These are phyloP conservation scores for Syrphus vitripennis DNA, from an alignment of 2,888 invertebrate species.

Conservation along the genomic window DNA sequence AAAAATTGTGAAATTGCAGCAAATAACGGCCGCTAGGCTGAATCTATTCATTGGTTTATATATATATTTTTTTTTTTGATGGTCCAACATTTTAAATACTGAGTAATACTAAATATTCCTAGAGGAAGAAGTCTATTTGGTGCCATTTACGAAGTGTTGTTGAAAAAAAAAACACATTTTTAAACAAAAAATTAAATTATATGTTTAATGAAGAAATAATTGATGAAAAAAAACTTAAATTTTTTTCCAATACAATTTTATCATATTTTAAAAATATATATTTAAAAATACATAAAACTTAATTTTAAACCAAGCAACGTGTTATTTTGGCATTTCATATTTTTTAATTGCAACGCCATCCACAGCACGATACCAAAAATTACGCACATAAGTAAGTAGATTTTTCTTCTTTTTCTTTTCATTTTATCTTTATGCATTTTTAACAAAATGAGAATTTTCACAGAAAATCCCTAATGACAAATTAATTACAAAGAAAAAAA, in stretches of 20 bases:
- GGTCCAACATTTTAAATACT: too few species aligned
- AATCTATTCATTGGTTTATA: too few species aligned
- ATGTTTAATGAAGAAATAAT: conserved; percentile 51
- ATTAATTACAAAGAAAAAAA: conserved; percentile 25
- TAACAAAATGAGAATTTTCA: conserved; percentile 73
- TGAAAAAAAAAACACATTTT: too few species aligned
- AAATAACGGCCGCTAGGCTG: too few species aligned
- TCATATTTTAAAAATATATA: conserved; percentile 39
- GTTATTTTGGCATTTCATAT: conserved; percentile 30
- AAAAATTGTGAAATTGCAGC: too few species aligned
- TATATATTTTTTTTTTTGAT: too few species aligned
- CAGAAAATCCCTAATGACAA: conserved; percentile 73
- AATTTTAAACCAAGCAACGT: conserved; percentile 52
- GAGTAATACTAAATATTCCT: too few species aligned
- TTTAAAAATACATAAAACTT: conserved; percentile 27
- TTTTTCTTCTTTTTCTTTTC: conserved; percentile 1
- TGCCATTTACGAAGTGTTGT: too few species aligned
- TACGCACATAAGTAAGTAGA: conserved; percentile 19
- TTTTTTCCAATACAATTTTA: conserved; percentile 53
- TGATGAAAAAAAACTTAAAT: conserved; percentile 22
- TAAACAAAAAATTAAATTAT: conserved; percentile 55
- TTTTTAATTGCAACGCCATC: conserved; percentile 23
- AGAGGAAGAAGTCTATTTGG: too few species aligned
- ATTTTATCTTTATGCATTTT: neutral
- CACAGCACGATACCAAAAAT: conserved; percentile 31